These are phyloP conservation scores for Petaurus breviceps DNA, from an alignment of 2,113 vertebrate genomes.

Conservation along the genomic window DNA sequence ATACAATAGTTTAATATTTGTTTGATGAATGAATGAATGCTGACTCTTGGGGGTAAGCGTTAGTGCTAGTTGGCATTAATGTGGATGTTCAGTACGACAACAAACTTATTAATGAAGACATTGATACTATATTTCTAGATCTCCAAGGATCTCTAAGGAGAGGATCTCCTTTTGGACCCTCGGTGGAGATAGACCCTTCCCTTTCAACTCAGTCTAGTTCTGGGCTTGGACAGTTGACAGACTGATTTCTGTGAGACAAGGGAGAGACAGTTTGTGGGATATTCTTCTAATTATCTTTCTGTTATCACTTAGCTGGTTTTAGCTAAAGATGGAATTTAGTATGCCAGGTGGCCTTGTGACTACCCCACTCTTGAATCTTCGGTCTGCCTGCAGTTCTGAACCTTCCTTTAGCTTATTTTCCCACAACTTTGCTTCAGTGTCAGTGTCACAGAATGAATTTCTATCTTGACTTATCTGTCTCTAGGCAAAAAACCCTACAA, in stretches of 20 bases:
- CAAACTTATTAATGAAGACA: not conserved
- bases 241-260: conserved; percentile 2
- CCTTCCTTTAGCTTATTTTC: conserved; percentile 49
- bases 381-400: conserved; percentile 62
- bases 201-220: conserved; percentile 24
- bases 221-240: conserved; percentile 19
- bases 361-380: conserved; percentile 65
- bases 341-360: conserved; percentile 68
- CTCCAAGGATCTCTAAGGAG: not conserved
- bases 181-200: conserved; percentile 32
- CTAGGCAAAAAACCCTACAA: conserved; percentile 73
- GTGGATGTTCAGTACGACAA: not conserved
- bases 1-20: not conserved
- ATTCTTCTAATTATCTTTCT: conserved; percentile 19
- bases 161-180: not conserved
- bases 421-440: conserved; percentile 69
- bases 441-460: conserved; percentile 72
- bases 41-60: not conserved
- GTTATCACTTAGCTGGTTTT: conserved; percentile 28
- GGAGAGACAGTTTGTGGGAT: conserved; percentile 24
- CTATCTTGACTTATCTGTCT: conserved; percentile 79
- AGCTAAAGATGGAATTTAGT: conserved; percentile 49
- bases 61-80: not conserved
- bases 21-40: not conserved
- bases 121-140: not conserved